Percentiles rank a stretch among this genome's conserved stretches.
phyloP scores from a whole-genome alignment of 2,797 vertebrate genomes.

The Galaxias olidus region DNA sequence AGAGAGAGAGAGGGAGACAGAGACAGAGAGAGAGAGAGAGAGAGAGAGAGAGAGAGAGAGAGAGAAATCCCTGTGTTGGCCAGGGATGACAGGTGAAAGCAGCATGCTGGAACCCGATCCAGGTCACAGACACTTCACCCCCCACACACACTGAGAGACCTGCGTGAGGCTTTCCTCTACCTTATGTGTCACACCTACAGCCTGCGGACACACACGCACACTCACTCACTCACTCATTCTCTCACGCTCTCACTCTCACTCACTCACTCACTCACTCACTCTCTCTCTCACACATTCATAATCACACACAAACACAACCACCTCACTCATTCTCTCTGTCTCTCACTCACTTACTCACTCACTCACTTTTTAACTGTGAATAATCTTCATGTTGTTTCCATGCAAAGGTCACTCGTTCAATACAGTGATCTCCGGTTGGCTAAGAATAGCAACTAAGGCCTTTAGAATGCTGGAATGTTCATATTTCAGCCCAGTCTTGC shows the following conservation, averaged over 20 bases:
- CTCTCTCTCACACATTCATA: background rate
- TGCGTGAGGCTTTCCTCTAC: background rate
- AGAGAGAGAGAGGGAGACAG: background rate
- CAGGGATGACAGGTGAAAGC: conserved; percentile 46
- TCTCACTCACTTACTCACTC: background rate
- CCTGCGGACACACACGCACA: background rate
- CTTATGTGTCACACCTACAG: background rate
- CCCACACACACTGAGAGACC: background rate
- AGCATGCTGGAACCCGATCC: conserved; percentile 28
- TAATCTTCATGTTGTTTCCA: conserved; percentile 26
- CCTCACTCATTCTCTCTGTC: background rate
- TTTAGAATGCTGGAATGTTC: conserved; percentile 27
- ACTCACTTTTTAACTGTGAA: background rate
- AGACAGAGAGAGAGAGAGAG: background rate
- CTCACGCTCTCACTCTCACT: too few relatives aligned
- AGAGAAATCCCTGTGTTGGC: background rate
- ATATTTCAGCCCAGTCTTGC: conserved; percentile 42
- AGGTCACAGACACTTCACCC: conserved; percentile 7
- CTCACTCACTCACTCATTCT: background rate
- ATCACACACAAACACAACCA: background rate
- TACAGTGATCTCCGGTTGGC: conserved; percentile 23
- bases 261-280: too few relatives aligned
- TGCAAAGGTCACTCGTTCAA: conserved; percentile 45
- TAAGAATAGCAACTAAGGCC: conserved; percentile 45
- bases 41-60: background rate